Percentiles rank a stretch among this genome's conserved stretches.
Evolutionary conservation across 2,888 invertebrate species (phyloP).

Genomic region (Cloeon dipterum): DNA sequence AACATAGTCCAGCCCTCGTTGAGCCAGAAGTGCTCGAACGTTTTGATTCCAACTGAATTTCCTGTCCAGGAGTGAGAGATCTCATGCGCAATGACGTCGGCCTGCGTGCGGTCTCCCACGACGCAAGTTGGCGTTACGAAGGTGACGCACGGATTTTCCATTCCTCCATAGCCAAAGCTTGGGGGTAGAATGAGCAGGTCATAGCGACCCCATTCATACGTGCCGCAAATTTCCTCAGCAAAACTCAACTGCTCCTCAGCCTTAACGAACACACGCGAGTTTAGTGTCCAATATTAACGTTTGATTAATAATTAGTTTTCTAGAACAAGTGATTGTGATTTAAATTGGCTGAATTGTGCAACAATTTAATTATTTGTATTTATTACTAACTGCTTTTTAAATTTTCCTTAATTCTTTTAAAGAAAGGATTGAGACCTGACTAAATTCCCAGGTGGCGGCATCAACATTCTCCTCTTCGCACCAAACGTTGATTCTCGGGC

Average conservation of each 20-base stretch:
- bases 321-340: too few relatives aligned
- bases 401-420: too few relatives aligned
- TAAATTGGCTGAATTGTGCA: too few relatives aligned
- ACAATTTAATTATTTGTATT: too few relatives aligned
- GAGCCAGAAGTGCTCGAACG: constrained; percentile 91
- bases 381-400: too few relatives aligned
- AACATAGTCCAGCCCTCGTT: constrained; percentile 92
- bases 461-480: constrained; percentile 67
- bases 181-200: constrained; percentile 79
- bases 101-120: constrained; percentile 79
- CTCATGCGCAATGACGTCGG: constrained; percentile 82
- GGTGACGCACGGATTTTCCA: constrained; percentile 93
- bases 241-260: constrained; percentile 60
- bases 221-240: constrained; percentile 67
- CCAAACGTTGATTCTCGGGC: constrained; percentile 72
- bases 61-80: constrained; percentile 93
- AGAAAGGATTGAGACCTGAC: too few relatives aligned
- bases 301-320: too few relatives aligned
- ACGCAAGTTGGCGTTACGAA: constrained; percentile 85
- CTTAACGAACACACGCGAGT: too few relatives aligned
- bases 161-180: constrained; percentile 85
- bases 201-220: constrained; percentile 78
- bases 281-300: too few relatives aligned
- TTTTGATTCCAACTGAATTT: constrained; percentile 78
- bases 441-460: constrained; percentile 68